Evolutionary conservation across 1,140 invertebrate genomes (phyloP), one percentile per base, ranked within the genome.

Genomic region (Anastatus disparis): DNA sequence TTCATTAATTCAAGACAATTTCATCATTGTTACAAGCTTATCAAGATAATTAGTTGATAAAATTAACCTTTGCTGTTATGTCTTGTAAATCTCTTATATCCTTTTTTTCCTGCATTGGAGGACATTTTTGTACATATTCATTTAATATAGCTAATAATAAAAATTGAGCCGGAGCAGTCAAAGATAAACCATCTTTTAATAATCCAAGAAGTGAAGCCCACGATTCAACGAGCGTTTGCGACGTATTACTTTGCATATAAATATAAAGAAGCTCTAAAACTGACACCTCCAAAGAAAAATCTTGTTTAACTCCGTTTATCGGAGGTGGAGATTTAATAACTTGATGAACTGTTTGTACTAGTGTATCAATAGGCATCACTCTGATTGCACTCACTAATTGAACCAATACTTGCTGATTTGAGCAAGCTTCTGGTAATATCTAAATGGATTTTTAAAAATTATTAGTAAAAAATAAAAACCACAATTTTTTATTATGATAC

Each of bases 61-160:
- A 9, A 3, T 31, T 58, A 12, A 38, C 89, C 82, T 90, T 91
- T 0, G 90, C 88, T 7, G 91, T 91, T 2, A 92, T 90, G 77
- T 94, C 93, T 86, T 95, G 94, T 24, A 97, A 82, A 79, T 96
- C 92, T 75, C 92, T 90, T 53, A 92, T 89, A 77, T 95, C 94
- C 81, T 95, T 96, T 76, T 94, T 91, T 74, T 95, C 93, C 70
- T 91, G 89, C 77, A 94, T 87, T 6, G 89, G 86, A 56, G 93
- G 93, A 72, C 91, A 93, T 74, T 92, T 91, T 77, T 94, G 92
- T 35, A 96, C 93, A 84, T 95, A 94, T 83, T 97, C 94, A 83
- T 94, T 92, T 2, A 97, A 82, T 68, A 96, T 91, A 44, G 92
- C 91, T 9, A 96, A 82, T 20, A 95, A 84, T 2, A 96, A 84